Base-by-base conservation (phyloP, 2,888 invertebrate species). In the Colostygia pectinataria region DNA sequence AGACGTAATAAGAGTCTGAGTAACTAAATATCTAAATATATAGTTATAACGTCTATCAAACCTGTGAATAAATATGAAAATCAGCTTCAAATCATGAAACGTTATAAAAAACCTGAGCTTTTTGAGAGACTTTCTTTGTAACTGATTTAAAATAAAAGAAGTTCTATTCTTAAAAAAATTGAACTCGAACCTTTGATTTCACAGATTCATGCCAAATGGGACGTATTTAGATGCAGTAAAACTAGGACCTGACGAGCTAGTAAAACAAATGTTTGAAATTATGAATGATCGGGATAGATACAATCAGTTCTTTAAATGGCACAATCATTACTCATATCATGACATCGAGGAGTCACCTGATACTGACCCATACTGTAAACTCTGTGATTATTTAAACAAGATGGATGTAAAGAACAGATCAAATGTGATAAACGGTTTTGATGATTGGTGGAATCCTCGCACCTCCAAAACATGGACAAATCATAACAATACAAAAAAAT, bases 241-340 rank as follows among this genome's bases (percentile, higher is more conserved):
- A 31, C 18, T 60, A n/a, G 12, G 36, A 1, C 12, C 49, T 4
- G 7, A 38, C 4, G 18, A 60, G 4, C 32, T 68, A 9, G 70
- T 59, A 1, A 37, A 31, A 12, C 34, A 61, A 52, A 75, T 77
- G 61, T 53, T 57, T 4, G 52, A 58, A 8, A 40, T 69, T 12
- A 71, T 71, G 4, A 44, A 61, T 3, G 38, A 72, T 15, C 60
- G 60, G 20, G 51, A 63, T 0, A 53, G 54, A 27, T 75, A 75
- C 41, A 48, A 63, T 8, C 48, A 59, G 5, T 74, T 57, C 32
- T 74, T 76, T 46, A 70, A 57, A 33, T 77, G 76, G 76, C 68
- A 61, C 32, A 72, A 71, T 27, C 59, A 74, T 49, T 77, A 74
- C 25, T 61, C 66, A 0, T 75, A 66, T 43, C 61, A 68, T 9